Base-by-base conservation (phyloP, 2,797 vertebrate genomes). In the Micropoecilia bifurca region DNA sequence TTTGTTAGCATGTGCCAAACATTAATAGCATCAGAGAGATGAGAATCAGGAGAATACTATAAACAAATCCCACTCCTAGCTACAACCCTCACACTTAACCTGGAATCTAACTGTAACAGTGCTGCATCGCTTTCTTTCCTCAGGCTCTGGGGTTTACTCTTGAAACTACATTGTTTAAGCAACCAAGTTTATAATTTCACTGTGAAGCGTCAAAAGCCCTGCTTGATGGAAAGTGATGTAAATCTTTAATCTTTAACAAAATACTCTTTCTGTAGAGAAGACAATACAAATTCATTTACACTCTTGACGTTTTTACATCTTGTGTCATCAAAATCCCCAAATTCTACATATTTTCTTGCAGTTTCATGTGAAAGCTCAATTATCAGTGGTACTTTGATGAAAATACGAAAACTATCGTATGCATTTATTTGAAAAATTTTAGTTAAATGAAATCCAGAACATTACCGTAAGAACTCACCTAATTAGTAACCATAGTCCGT, bases 231-330 rank as follows among this genome's bases (percentile, higher is more conserved):
- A 68, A 68, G 20, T 53, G 48, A 68, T 68, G 33, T 8, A 20
- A 55, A 36, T 53, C 59, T 68, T 74, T 43, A 33, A 59, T 39
- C 30, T 33, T 73, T 36, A 79, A 53, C 22, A 9, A 71, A 76
- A 33, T 36, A 69, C 33, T 46, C 47, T 50, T 79, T n/a, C 46
- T 69, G 48, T 46, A 45, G 9, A 25, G 71, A 73, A 69, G 77
- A 0, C 46, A 75, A 76, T 48, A 75, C 4, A 69, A 43, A 43
- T 45, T 45, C 41, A 69, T 45, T 43, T n/a, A 1, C 22, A 69
- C n/a, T 10, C 25, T 36, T 25, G n/a, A 0, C 13, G 3, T 9
- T 14, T 16, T 71, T 5, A 28, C 39, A 28, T 28, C 39, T n/a
- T n/a, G 10, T n/a, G 68, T 28, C n/a, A 3, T 71, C 25, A 71